These are phyloP conservation scores for Drosophila ambigua DNA, from an alignment of 1,140 invertebrate species.

Conservation along the genomic window DNA sequence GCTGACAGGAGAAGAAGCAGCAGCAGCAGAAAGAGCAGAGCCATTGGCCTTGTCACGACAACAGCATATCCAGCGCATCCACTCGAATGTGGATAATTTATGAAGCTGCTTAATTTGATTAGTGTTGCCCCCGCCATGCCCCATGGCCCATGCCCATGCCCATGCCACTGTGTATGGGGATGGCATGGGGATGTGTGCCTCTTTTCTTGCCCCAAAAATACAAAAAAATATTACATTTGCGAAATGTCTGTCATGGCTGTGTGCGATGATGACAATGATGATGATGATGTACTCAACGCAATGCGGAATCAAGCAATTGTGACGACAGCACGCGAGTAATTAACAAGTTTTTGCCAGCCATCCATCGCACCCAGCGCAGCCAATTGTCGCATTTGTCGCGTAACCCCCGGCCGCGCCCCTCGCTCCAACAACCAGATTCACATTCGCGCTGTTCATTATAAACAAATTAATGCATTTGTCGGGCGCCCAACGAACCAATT, in stretches of 20 bases:
- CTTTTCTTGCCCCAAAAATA: constrained; percentile 1
- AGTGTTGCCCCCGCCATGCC: constrained; percentile 33
- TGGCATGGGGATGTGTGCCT: not conserved
- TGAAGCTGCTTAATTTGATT: constrained; percentile 68
- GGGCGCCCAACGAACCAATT: constrained; percentile 50
- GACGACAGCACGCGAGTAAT: constrained; percentile 78
- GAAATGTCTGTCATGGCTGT: constrained; percentile 49
- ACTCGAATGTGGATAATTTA: constrained; percentile 60
- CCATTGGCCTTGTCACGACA: constrained; percentile 43
- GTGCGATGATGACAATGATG: constrained; percentile 1
- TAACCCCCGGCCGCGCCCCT: not conserved
- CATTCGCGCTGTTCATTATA: constrained; percentile 66
- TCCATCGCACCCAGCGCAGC: not conserved
- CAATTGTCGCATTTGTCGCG: constrained; percentile 42
- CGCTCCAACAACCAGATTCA: constrained; percentile 2
- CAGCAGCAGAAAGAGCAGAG: not conserved
- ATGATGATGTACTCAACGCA: constrained; percentile 16
- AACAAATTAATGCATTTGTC: constrained; percentile 71
- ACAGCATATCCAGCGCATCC: constrained; percentile 1
- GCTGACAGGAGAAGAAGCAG: not conserved
- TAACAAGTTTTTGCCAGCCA: constrained; percentile 55
- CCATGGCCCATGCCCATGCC: constrained; percentile 13
- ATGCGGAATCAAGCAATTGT: constrained; percentile 69
- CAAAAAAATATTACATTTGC: constrained; percentile 26
- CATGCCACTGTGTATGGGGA: constrained; percentile 3